Base-by-base conservation (phyloP, 2,888 invertebrate species). In the Metacarcinus magister region DNA sequence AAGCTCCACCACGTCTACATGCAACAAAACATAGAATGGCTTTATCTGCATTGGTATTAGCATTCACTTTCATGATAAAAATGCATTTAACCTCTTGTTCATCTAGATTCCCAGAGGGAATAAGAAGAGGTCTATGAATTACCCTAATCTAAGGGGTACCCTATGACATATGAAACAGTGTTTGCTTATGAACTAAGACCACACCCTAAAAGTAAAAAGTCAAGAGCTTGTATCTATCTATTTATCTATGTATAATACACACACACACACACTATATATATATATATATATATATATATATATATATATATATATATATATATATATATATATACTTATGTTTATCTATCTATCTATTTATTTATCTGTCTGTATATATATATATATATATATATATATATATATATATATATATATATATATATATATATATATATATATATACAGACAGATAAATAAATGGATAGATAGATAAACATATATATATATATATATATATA, bases 401-500 rank as follows among this genome's bases (percentile, higher is more conserved):
- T 44, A 92, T 92, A 92, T 44, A 92, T 44, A 92, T 44, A 92
- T 92, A 92, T 44, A 32, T 67, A 67, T 67, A n/a, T n/a, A 67
- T n/a, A 75, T n/a, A 75, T 75, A 75, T 23, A n/a, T 4, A 75
- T 23, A 75, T 28, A 75, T 67, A n/a, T 67, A 67, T 67, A 67
- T 67, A 67, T 67, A 48, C 13, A 48, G n/a, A n/a, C n/a, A n/a
- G n/a, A n/a, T n/a, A n/a, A n/a, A n/a, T n/a, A n/a, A n/a, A n/a
- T n/a, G n/a, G n/a, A n/a, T n/a, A n/a, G n/a, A 92, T 67, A 67
- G 2, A 67, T 67, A 67, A 5, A 67, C 8, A 67, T 67, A 67
- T 67, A 67, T 67, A 67, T 46, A 92, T 46, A 92, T 92, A 92
- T 92, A 92, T 92, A 92, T 92, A 92, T 92, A 92, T 92, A 92